phyloP scores from a whole-genome alignment of 2,113 vertebrate genomes.

The Sinocyclocheilus grahami region DNA sequence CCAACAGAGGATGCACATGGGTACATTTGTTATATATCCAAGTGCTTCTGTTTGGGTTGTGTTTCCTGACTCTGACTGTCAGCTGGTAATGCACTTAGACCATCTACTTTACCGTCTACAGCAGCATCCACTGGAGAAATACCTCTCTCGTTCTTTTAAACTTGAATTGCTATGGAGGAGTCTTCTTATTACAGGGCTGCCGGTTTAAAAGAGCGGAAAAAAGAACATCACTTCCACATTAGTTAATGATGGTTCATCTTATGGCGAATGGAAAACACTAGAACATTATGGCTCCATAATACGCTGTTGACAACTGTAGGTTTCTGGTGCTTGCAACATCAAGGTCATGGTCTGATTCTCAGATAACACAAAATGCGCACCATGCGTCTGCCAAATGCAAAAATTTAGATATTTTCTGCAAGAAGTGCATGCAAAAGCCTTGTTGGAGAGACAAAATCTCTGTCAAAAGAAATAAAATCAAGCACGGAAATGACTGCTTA shows the following conservation, averaged over 20 bases:
- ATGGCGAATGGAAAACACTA: not conserved
- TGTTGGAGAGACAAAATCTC: not conserved
- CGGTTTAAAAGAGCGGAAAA: not conserved
- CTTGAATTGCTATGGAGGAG: not conserved
- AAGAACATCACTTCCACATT: too few relatives aligned
- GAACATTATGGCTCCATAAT: not conserved
- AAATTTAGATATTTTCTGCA: not conserved
- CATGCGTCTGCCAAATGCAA: not conserved
- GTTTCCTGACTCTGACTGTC: conserved; percentile 32
- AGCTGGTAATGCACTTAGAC: conserved; percentile 44
- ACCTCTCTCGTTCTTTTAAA: not conserved
- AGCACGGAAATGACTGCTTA: conserved; percentile 15
- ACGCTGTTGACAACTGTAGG: not conserved
- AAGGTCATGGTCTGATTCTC: not conserved
- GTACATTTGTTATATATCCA: conserved; percentile 29
- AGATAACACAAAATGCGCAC: not conserved
- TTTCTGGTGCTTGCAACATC: not conserved
- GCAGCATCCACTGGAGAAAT: not conserved
- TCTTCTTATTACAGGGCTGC: not conserved
- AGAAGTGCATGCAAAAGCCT: not conserved
- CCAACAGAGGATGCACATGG: conserved; percentile 4
- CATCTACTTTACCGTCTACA: conserved; percentile 30
- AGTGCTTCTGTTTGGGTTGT: conserved; percentile 34
- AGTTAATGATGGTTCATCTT: not conserved
- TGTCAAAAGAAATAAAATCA: not conserved